Conservation (phyloP, 1,140 invertebrate species). For the Eurosta solidaginis region DNA sequence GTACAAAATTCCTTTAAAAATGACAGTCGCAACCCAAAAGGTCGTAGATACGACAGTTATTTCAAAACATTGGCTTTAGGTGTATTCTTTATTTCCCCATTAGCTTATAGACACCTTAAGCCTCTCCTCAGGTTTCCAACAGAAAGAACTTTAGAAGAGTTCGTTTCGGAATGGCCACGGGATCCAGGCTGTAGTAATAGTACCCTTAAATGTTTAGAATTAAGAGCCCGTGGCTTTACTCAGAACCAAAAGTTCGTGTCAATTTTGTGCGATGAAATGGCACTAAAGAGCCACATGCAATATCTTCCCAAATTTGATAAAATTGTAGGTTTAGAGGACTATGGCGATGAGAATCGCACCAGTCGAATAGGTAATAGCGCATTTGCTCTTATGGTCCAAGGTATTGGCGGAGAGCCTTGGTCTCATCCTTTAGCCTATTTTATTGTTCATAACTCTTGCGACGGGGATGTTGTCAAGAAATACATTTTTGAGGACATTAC, state of each 20-base stretch:
- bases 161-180: no score
- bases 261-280: conserved; percentile 10
- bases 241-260: neutral
- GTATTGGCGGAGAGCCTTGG: neutral
- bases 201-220: no score
- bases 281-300: neutral
- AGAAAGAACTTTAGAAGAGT: no score
- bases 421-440: neutral
- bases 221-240: neutral
- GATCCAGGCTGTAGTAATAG: no score
- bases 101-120: no score
- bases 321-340: neutral
- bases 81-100: no score
- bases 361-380: neutral
- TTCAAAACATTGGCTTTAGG: no score
- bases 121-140: no score
- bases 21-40: no score
- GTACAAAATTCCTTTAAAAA: no score
- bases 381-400: neutral
- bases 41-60: no score
- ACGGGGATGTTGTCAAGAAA: neutral
- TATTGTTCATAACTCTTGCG: neutral
- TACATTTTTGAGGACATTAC: neutral
- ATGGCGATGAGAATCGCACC: neutral
- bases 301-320: neutral